Evolutionary conservation across 37 sponge, comb jelly and placozoan genomes (phyloP).

Genomic region (Bolinopsis microptera): DNA sequence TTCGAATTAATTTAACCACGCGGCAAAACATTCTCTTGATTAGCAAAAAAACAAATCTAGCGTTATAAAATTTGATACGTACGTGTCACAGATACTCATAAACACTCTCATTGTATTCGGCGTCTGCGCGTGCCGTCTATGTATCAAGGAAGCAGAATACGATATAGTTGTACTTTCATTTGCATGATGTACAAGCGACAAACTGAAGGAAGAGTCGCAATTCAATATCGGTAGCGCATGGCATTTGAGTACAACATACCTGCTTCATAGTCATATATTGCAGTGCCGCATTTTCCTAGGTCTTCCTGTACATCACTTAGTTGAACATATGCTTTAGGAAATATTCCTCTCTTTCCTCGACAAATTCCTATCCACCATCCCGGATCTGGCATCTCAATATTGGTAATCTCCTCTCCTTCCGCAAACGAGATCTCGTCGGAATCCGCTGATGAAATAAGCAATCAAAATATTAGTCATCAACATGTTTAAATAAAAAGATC

Average conservation of each 20-base stretch:
- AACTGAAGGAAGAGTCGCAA: no score
- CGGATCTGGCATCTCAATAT: constrained; percentile 43
- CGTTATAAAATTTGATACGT: no score
- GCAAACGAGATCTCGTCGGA: constrained; percentile 6
- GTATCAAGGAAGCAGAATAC: background rate
- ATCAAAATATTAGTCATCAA: background rate
- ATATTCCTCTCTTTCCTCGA: constrained; percentile 26
- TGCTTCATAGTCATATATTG: constrained; percentile 11
- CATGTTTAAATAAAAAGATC: no score
- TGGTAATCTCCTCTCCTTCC: constrained; percentile 32
- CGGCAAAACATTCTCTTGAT: no score
- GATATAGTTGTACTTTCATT: background rate
- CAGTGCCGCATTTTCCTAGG: constrained; percentile 33
- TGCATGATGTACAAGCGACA: no score
- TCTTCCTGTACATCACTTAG: background rate
- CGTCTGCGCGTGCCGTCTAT: background rate
- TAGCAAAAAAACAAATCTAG: no score
- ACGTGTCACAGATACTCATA: no score
- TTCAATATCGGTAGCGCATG: no score
- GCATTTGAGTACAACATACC: background rate
- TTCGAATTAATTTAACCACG: no score
- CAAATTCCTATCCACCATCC: constrained; percentile 24
- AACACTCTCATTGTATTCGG: no score
- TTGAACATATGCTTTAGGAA: constrained; percentile 39
- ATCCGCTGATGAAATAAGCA: background rate